Conservation (phyloP, 2,888 invertebrate species). For the Notocelia uddmanniana region DNA sequence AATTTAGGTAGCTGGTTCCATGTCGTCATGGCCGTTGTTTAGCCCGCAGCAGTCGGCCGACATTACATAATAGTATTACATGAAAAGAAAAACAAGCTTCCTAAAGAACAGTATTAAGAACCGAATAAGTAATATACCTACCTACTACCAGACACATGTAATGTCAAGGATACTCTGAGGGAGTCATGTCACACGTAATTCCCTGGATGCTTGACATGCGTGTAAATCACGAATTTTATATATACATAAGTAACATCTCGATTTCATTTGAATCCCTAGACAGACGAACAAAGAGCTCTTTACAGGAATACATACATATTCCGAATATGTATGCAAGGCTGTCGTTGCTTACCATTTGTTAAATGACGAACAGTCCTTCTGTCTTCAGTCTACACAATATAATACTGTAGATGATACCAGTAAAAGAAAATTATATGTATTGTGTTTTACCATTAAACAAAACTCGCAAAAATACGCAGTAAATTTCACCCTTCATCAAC, state of each 20-base stretch:
- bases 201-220: slow-evolving; percentile 21
- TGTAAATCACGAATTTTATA: slow-evolving; percentile 39
- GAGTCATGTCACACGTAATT: slow-evolving; percentile 10
- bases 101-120: not conserved
- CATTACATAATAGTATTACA: no score
- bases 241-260: slow-evolving; percentile 7
- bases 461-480: no score
- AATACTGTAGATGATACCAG: no score
- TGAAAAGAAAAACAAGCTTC: no score
- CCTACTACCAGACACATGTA: not conserved
- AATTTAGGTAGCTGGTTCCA: no score
- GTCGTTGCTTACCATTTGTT: slow-evolving; percentile 19
- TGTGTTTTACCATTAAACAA: no score
- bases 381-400: no score
- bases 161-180: not conserved
- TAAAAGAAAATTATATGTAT: no score
- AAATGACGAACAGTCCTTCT: not conserved
- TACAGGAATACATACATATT: slow-evolving; percentile 8
- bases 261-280: slow-evolving; percentile 25
- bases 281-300: slow-evolving; percentile 21
- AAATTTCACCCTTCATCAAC: no score
- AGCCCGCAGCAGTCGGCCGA: no score
- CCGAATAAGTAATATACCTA: not conserved
- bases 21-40: no score
- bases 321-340: not conserved